These are phyloP conservation scores for Erithacus rubecula DNA, from an alignment of 2,797 vertebrate species.

Conservation along the genomic window DNA sequence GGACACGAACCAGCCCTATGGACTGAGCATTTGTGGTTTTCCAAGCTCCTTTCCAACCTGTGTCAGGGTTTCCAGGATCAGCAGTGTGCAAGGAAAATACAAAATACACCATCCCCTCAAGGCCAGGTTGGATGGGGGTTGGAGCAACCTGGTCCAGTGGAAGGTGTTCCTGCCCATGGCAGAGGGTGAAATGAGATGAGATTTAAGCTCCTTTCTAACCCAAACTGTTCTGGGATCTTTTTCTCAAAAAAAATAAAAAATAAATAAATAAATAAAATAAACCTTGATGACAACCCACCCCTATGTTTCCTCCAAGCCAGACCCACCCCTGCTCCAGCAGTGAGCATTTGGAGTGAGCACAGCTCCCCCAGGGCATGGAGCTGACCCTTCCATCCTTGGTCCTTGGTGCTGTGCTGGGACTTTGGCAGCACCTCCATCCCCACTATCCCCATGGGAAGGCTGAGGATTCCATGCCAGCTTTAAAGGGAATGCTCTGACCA, in stretches of 20 bases:
- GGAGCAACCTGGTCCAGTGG: neutral
- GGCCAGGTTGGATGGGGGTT: rapidly evolving
- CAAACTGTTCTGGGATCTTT: neutral
- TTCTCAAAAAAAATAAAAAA: neutral
- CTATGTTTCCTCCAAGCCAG: neutral
- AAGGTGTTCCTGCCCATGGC: neutral
- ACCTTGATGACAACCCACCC: rapidly evolving
- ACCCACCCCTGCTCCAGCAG: rapidly evolving
- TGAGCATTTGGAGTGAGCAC: rapidly evolving
- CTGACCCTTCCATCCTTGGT: neutral
- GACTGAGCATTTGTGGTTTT: neutral
- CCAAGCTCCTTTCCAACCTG: neutral
- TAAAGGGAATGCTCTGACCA: neutral
- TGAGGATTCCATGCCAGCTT: neutral
- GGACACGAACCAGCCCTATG: rapidly evolving
- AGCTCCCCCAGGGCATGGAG: rapidly evolving
- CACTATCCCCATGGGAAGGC: rapidly evolving
- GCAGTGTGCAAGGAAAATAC: neutral
- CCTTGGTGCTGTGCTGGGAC: neutral
- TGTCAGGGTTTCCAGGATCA: neutral
- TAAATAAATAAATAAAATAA: too few relatives aligned
- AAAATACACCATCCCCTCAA: neutral
- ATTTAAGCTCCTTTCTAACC: neutral
- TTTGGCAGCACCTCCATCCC: neutral
- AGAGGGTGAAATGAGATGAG: neutral